These are phyloP conservation scores for Boloria selene DNA, from an alignment of 2,888 invertebrate genomes.

Conservation along the genomic window DNA sequence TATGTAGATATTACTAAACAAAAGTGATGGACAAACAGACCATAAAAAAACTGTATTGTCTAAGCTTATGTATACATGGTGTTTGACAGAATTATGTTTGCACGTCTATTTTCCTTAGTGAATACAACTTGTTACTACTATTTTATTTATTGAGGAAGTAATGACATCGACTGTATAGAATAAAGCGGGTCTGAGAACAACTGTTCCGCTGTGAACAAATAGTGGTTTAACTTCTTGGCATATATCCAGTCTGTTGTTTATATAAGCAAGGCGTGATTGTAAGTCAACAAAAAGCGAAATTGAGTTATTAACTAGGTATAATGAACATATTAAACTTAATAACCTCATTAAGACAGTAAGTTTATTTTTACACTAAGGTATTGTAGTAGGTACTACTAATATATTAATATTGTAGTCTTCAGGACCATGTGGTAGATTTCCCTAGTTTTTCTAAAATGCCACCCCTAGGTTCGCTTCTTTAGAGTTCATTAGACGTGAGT, in stretches of 20 bases:
- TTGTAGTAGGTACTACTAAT: too few relatives aligned
- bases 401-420: too few relatives aligned
- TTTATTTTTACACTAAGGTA: neutral
- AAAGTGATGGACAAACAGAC: neutral
- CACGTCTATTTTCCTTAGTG: neutral
- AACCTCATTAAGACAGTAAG: too few relatives aligned
- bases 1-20: too few relatives aligned
- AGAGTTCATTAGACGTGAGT: too few relatives aligned
- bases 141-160: slow-evolving; percentile 12
- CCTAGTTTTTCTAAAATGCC: too few relatives aligned
- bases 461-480: too few relatives aligned
- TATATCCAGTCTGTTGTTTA: slow-evolving; percentile 19
- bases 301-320: neutral
- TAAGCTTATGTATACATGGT: neutral
- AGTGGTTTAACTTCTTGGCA: slow-evolving; percentile 21
- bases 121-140: neutral
- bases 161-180: slow-evolving; percentile 9
- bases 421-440: too few relatives aligned
- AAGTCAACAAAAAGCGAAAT: slow-evolving; percentile 11
- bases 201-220: slow-evolving; percentile 6
- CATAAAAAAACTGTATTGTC: neutral
- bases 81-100: neutral
- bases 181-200: slow-evolving; percentile 8
- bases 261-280: slow-evolving; percentile 16
- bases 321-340: neutral